Conservation (phyloP, 2,113 vertebrate genomes). For the Bubalus kerabau region DNA sequence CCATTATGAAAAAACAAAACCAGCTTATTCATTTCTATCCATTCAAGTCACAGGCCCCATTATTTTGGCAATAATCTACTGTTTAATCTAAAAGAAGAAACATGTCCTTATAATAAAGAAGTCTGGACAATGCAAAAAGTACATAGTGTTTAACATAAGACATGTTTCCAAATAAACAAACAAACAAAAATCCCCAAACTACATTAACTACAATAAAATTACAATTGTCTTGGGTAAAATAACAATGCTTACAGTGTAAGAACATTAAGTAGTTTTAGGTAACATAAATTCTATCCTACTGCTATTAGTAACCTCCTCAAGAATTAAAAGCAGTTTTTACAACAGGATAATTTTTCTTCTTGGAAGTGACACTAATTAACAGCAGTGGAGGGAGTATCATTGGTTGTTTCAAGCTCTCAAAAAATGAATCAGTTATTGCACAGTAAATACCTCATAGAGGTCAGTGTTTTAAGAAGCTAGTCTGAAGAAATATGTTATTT, state of each 20-base stretch:
- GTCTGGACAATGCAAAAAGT: conserved; percentile 63
- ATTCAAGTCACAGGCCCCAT: conserved; percentile 68
- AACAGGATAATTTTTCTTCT: conserved; percentile 74
- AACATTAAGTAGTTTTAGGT: conserved; percentile 84
- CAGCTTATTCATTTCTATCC: conserved; percentile 66
- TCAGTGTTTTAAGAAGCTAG: conserved; percentile 83
- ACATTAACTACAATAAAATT: conserved; percentile 74
- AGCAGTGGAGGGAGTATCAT: conserved; percentile 83
- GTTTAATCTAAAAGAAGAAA: conserved; percentile 72
- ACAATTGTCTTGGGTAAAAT: conserved; percentile 71
- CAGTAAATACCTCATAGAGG: conserved; percentile 91
- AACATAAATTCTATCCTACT: conserved; percentile 77
- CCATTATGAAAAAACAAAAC: conserved; percentile 64
- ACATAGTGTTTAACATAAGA: conserved; percentile 79
- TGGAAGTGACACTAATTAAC: conserved; percentile 82
- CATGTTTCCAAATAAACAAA: conserved; percentile 63
- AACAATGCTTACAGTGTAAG: conserved; percentile 84
- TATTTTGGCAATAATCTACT: conserved; percentile 69
- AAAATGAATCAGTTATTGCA: conserved; percentile 89
- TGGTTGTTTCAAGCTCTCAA: conserved; percentile 87
- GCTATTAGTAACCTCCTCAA: conserved; percentile 77
- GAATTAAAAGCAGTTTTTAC: conserved; percentile 77
- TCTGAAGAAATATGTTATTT: conserved; percentile 73
- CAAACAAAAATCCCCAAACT: conserved; percentile 2
- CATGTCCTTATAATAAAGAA: conserved; percentile 60